phyloP scores from a whole-genome alignment of 30 jellyfish, hydroid and myxozoan species.

The Cassiopea andromeda region DNA sequence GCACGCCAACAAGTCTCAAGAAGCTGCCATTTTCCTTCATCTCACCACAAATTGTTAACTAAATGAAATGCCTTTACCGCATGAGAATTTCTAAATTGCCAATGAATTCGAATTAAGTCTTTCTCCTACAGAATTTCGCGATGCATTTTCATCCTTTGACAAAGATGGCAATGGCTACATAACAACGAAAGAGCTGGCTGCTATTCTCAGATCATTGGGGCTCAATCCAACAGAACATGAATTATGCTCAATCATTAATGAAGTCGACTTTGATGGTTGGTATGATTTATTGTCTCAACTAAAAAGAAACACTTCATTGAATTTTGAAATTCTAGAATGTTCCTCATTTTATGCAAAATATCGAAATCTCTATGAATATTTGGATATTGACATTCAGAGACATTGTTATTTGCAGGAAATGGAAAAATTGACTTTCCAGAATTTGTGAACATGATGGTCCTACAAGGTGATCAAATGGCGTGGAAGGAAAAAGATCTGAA shows the following conservation, averaged over 20 bases:
- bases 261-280: conserved; percentile 97
- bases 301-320: too few species aligned
- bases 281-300: not conserved
- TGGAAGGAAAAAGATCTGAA: conserved; percentile 94
- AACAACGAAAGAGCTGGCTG: conserved; percentile 91
- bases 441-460: conserved; percentile 91
- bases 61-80: too few species aligned
- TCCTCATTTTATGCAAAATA: too few species aligned
- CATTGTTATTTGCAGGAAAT: conserved; percentile 64
- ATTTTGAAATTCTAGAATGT: too few species aligned
- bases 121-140: conserved; percentile 83
- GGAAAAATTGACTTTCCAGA: conserved; percentile 96
- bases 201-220: conserved; percentile 90
- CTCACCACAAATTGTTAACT: too few species aligned
- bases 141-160: conserved; percentile 94
- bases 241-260: conserved; percentile 88
- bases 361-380: too few species aligned
- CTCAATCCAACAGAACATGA: conserved; percentile 96
- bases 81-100: not conserved
- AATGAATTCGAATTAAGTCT: not conserved
- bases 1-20: too few species aligned
- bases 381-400: not conserved
- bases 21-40: too few species aligned
- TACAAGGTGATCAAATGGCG: conserved; percentile 96
- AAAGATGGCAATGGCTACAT: conserved; percentile 94